Conservation (phyloP, 1,140 invertebrate genomes). For the Drosophila pectinifera region DNA sequence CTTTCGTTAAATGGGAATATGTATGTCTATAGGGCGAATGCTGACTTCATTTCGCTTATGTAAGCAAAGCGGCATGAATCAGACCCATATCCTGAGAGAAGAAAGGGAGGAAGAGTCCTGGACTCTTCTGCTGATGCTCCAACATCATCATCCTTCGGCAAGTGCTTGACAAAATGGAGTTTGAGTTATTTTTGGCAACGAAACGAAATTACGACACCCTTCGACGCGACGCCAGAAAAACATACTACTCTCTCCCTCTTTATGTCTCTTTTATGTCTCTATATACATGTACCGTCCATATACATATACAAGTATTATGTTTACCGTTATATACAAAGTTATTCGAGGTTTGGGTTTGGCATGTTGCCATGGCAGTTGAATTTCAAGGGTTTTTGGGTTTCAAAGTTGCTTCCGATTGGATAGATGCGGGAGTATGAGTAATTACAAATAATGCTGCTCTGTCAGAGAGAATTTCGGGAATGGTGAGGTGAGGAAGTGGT, state of each 20-base stretch:
- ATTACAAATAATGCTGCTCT: conserved; percentile 78
- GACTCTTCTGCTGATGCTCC: not conserved
- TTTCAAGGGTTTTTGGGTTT: conserved; percentile 84
- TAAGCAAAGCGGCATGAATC: conserved; percentile 41
- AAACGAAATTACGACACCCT: conserved; percentile 83
- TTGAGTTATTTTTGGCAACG: conserved; percentile 78
- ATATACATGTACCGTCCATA: conserved; percentile 15
- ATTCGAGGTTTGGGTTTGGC: conserved; percentile 9
- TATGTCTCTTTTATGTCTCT: conserved; percentile 48
- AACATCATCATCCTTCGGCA: conserved; percentile 19
- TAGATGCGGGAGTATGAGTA: conserved; percentile 79
- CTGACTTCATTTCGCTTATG: conserved; percentile 71
- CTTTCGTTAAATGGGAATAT: conserved; percentile 42
- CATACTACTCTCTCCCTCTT: conserved; percentile 17
- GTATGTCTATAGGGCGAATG: conserved; percentile 61
- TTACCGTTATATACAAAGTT: conserved; percentile 42
- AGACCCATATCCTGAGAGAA: conserved; percentile 41
- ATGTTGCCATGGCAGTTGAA: conserved; percentile 73
- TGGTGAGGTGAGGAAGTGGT: conserved; percentile 1
- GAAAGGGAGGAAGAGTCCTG: conserved; percentile 2
- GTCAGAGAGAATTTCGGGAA: conserved; percentile 6
- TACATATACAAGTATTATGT: conserved; percentile 27
- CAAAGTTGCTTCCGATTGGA: conserved; percentile 84
- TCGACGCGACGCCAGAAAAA: conserved; percentile 30
- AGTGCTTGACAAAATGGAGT: conserved; percentile 70